A percentile compares a stretch with the other conserved stretches of the same genome.
phyloP scores from a whole-genome alignment of 2,797 vertebrate genomes.

The Tragopan temminckii region DNA sequence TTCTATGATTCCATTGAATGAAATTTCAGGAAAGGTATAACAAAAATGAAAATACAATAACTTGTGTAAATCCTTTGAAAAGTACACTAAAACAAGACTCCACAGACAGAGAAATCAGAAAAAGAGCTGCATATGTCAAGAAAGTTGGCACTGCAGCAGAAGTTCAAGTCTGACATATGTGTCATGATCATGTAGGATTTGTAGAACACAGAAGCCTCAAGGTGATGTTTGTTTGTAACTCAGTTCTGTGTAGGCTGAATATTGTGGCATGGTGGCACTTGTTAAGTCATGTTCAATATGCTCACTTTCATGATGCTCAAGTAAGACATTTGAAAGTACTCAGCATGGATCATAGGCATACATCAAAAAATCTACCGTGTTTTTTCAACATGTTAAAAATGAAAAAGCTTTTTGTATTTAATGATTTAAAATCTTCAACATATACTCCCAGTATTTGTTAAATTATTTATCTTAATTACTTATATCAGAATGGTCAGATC shows the following conservation, averaged over 20 bases:
- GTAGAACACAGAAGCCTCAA: constrained; percentile 19
- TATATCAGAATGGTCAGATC: neutral
- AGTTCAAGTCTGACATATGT: constrained; percentile 33
- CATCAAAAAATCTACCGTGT: neutral
- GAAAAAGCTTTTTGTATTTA: neutral
- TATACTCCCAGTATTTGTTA: neutral
- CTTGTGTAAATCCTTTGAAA: neutral
- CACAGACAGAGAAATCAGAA: neutral
- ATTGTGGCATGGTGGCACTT: constrained; percentile 51
- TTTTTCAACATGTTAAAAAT: neutral
- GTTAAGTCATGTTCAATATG: constrained; percentile 59
- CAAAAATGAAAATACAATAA: neutral
- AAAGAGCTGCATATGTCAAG: constrained; percentile 2
- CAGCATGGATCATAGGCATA: neutral
- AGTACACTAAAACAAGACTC: neutral
- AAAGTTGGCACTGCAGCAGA: neutral
- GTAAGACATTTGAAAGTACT: neutral
- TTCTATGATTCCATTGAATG: no score
- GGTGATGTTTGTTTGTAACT: constrained; percentile 50
- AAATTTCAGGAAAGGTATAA: neutral
- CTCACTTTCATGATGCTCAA: constrained; percentile 23
- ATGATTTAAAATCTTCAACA: neutral
- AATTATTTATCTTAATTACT: neutral
- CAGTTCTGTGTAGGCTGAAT: constrained; percentile 23
- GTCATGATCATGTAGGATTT: neutral